Evolutionary conservation across 2,113 vertebrate genomes (phyloP).

Genomic region (Solenodon paradoxus): DNA sequence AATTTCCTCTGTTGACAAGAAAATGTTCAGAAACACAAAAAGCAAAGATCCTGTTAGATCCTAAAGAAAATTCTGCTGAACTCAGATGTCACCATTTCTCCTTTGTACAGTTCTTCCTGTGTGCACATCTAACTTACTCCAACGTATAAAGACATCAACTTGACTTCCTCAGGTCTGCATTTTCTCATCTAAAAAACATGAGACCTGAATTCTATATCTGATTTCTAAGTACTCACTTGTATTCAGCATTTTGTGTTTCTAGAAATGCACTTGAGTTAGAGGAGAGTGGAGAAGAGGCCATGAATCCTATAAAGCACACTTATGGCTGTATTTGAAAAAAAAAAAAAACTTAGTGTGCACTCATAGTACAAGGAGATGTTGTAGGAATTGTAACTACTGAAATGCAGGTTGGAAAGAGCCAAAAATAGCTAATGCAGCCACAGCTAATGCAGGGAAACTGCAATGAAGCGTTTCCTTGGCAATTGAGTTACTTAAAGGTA

Average conservation of each 20-base stretch:
- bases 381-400: slow-evolving; percentile 21
- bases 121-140: background rate
- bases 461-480: slow-evolving; percentile 45
- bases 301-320: background rate
- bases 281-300: background rate
- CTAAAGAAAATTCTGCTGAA: background rate
- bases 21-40: background rate
- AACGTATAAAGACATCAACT: background rate
- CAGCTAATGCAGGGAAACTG: slow-evolving; percentile 37
- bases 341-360: slow-evolving; percentile 21
- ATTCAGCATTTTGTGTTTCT: slow-evolving; percentile 26
- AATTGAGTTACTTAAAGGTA: slow-evolving; percentile 66
- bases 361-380: slow-evolving; percentile 23
- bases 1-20: background rate
- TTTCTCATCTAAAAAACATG: slow-evolving; percentile 11
- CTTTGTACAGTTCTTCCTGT: background rate
- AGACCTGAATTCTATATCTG: background rate
- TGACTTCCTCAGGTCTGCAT: background rate
- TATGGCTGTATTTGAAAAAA: slow-evolving; percentile 35
- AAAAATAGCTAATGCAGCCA: slow-evolving; percentile 57
- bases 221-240: background rate
- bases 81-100: background rate
- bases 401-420: slow-evolving; percentile 33
- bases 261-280: slow-evolving; percentile 29
- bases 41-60: background rate